Percentiles rank a stretch among this genome's conserved stretches.
phyloP scores from a whole-genome alignment of 2,113 vertebrate genomes.

The Coracopsis vasa region DNA sequence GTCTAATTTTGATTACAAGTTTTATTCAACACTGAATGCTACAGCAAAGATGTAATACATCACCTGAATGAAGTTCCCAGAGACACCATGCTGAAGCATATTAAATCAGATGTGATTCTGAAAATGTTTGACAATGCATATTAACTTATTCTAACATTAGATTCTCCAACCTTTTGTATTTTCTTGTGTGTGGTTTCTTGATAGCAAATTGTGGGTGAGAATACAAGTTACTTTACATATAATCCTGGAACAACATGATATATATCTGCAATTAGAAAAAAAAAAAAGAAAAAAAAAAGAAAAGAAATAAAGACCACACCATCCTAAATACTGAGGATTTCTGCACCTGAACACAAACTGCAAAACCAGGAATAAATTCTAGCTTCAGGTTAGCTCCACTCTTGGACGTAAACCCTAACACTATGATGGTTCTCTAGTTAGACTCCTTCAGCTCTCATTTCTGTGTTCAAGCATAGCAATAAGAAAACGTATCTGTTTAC shows the following conservation, averaged over 20 bases:
- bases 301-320: too few relatives aligned
- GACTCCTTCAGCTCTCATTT: background rate
- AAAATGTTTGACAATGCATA: background rate
- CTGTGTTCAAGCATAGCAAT: background rate
- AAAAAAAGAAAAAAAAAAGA: background rate
- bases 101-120: background rate
- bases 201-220: background rate
- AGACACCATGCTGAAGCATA: background rate
- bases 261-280: background rate
- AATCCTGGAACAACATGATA: background rate
- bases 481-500: background rate
- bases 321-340: background rate
- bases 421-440: background rate
- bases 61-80: background rate
- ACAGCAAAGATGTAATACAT: background rate
- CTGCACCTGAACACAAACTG: background rate
- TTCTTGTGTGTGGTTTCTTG: background rate
- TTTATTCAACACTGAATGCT: background rate
- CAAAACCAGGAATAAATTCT: background rate
- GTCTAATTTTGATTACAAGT: background rate
- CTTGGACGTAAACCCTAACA: background rate
- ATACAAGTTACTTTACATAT: background rate
- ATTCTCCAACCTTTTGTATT: background rate
- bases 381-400: background rate
- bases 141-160: background rate